Evolutionary conservation across 2,888 invertebrate genomes (phyloP).

Genomic region (Agapostemon virescens): DNA sequence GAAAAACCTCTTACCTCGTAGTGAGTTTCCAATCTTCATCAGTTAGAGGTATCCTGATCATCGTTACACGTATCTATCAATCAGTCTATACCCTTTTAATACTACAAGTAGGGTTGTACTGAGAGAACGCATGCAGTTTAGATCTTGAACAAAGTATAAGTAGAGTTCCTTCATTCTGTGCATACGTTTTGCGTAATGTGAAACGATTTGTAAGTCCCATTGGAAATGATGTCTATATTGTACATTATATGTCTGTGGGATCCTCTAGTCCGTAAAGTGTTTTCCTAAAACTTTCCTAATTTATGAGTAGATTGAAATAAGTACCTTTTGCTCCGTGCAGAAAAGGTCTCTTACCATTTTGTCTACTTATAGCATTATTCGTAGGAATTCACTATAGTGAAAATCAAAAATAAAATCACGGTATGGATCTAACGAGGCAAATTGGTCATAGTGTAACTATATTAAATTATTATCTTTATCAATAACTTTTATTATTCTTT

Average conservation of each 20-base stretch:
- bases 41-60: slow-evolving; percentile 62
- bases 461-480: slow-evolving; percentile 10
- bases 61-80: slow-evolving; percentile 56
- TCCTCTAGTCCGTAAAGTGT: slow-evolving; percentile 59
- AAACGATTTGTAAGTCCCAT: slow-evolving; percentile 36
- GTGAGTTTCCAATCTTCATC: slow-evolving; percentile 62
- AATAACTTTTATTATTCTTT: slow-evolving; percentile 2
- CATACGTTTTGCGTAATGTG: slow-evolving; percentile 42
- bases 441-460: background rate
- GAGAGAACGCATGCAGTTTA: slow-evolving; percentile 55
- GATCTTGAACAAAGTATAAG: slow-evolving; percentile 36
- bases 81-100: slow-evolving; percentile 48
- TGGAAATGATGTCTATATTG: slow-evolving; percentile 43
- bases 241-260: slow-evolving; percentile 44
- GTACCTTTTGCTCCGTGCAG: slow-evolving; percentile 30
- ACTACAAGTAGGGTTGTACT: slow-evolving; percentile 50
- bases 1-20: slow-evolving; percentile 70
- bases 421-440: slow-evolving; percentile 33
- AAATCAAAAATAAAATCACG: slow-evolving; percentile 34
- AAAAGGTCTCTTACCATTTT: slow-evolving; percentile 35
- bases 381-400: slow-evolving; percentile 35
- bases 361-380: slow-evolving; percentile 40
- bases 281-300: slow-evolving; percentile 52
- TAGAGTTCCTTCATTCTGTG: slow-evolving; percentile 46
- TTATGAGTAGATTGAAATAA: slow-evolving; percentile 40